Evolutionary conservation across 2,888 invertebrate genomes (phyloP).

Genomic region (Protonemura montana): DNA sequence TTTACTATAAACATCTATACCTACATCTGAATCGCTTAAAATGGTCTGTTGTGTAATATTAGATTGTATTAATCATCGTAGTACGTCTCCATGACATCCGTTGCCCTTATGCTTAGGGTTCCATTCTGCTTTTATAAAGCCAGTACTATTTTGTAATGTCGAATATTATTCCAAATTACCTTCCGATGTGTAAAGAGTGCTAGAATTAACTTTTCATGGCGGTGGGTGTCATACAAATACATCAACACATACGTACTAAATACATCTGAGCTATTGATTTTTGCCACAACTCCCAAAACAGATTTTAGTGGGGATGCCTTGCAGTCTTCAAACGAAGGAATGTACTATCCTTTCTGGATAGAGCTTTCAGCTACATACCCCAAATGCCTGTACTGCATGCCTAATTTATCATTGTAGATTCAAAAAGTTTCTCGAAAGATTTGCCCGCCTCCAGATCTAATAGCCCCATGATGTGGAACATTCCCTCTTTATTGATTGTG

Average conservation of each 20-base stretch:
- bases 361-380: neutral
- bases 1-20: constrained; percentile 9
- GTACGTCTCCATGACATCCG: neutral
- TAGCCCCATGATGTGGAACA: neutral
- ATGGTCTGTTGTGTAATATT: constrained; percentile 4
- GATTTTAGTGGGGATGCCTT: neutral
- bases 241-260: neutral
- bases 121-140: neutral
- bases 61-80: neutral
- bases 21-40: neutral
- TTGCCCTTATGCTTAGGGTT: neutral
- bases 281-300: neutral
- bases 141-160: neutral
- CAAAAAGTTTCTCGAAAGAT: neutral
- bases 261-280: neutral
- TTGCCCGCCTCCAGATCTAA: neutral
- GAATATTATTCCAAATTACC: neutral
- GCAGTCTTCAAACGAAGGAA: neutral
- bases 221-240: neutral
- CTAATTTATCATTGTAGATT: neutral
- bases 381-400: neutral
- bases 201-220: neutral
- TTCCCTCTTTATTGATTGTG: neutral
- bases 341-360: neutral
- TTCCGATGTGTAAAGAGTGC: neutral